Conservation (phyloP, 2,797 vertebrate genomes). For the Oryzias dopingdopingensis region DNA sequence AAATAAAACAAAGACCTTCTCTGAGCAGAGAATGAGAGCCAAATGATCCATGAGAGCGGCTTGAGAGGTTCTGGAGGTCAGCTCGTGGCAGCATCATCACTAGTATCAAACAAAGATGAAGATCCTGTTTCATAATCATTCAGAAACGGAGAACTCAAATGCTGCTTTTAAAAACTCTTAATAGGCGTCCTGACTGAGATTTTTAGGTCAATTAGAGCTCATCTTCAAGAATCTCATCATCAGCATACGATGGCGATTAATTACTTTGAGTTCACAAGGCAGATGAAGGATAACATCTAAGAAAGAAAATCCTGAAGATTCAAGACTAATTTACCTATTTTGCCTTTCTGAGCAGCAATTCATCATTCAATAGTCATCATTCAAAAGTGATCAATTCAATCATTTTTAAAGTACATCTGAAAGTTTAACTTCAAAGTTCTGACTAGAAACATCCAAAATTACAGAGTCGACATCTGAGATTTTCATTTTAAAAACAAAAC, state of each 20-base stretch:
- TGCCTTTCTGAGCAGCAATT: not conserved
- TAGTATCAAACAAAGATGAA: not conserved
- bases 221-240: slow-evolving; percentile 29
- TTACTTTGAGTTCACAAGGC: slow-evolving; percentile 42
- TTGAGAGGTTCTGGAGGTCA: not conserved
- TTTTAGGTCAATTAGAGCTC: slow-evolving; percentile 8
- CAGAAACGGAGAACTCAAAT: slow-evolving; percentile 3
- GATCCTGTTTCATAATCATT: slow-evolving; percentile 6
- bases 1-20: not conserved
- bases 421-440: too few relatives aligned
- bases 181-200: slow-evolving; percentile 9
- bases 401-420: too few relatives aligned
- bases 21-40: not conserved
- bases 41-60: not conserved
- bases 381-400: too few relatives aligned
- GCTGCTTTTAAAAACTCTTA: slow-evolving; percentile 1
- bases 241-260: slow-evolving; percentile 33
- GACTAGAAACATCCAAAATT: too few relatives aligned
- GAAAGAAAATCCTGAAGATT: slow-evolving; percentile 3
- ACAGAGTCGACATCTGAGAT: too few relatives aligned
- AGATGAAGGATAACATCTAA: slow-evolving; percentile 35
- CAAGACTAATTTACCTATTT: slow-evolving; percentile 22
- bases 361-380: too few relatives aligned
- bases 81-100: not conserved
- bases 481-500: too few relatives aligned